Percentiles rank a stretch among this genome's conserved stretches.
Evolutionary conservation across 2,797 vertebrate genomes (phyloP).

Genomic region (Acanthiza pusilla): DNA sequence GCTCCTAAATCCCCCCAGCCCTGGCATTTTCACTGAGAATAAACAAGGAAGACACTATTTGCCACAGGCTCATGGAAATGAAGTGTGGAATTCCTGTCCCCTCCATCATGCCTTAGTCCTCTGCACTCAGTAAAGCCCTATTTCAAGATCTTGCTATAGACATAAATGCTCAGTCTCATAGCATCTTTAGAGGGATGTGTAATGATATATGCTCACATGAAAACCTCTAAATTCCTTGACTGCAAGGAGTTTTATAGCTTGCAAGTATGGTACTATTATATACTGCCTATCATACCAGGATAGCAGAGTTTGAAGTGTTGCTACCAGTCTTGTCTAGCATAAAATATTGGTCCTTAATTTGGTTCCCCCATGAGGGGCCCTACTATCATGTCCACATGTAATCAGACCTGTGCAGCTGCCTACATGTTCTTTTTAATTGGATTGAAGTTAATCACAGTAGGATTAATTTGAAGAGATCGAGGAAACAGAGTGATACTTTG

Average conservation of each 20-base stretch:
- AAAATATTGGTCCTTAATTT: not conserved
- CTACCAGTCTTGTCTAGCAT: not conserved
- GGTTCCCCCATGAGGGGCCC: not conserved
- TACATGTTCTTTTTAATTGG: slow-evolving; percentile 57
- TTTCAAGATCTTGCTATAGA: not conserved
- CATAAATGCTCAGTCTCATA: not conserved
- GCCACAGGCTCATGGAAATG: not conserved
- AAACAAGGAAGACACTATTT: not conserved
- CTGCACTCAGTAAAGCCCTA: not conserved
- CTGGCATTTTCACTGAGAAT: not conserved
- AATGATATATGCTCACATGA: not conserved
- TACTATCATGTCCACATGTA: slow-evolving; percentile 15
- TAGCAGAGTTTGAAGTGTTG: not conserved
- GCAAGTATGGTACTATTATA: not conserved
- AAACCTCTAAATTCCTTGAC: not conserved
- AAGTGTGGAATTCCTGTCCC: not conserved
- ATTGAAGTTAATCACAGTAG: slow-evolving; percentile 65
- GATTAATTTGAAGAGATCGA: slow-evolving; percentile 64
- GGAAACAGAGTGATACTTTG: slow-evolving; percentile 33
- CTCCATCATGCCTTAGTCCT: not conserved
- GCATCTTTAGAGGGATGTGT: not conserved
- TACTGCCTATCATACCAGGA: not conserved
- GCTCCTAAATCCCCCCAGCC: not conserved
- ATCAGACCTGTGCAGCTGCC: slow-evolving; percentile 55
- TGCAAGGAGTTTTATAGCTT: not conserved